phyloP scores from a whole-genome alignment of 1,140 invertebrate genomes.

The Eulimnadia texana region DNA sequence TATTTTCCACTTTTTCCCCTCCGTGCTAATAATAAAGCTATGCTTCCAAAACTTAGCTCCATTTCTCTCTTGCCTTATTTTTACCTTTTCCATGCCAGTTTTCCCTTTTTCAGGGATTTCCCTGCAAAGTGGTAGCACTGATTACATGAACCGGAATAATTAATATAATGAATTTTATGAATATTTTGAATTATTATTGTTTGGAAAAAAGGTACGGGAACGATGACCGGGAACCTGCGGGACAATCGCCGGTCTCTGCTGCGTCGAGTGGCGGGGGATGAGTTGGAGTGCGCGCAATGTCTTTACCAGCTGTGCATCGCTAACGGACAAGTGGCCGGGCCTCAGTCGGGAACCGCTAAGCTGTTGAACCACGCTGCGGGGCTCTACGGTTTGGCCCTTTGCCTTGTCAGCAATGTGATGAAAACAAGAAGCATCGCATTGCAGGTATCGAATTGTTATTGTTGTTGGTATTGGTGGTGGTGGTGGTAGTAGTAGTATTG shows the following conservation, averaged over 20 bases:
- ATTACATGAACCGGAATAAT: no score
- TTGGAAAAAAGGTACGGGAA: background rate
- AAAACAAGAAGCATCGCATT: constrained; percentile 6
- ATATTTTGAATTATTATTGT: no score
- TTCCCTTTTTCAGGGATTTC: no score
- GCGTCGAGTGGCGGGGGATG: constrained; percentile 1
- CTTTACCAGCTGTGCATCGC: constrained; percentile 5
- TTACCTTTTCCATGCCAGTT: no score
- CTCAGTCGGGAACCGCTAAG: background rate
- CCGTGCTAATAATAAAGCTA: no score
- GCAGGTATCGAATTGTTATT: no score
- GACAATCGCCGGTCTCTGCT: constrained; percentile 7
- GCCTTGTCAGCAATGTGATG: constrained; percentile 7
- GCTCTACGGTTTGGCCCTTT: constrained; percentile 7
- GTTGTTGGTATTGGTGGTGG: background rate
- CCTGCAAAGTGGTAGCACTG: no score
- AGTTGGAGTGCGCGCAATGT: background rate
- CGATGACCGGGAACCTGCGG: background rate
- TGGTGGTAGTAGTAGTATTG: no score
- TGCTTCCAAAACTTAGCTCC: no score
- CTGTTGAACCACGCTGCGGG: background rate
- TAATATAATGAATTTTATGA: no score
- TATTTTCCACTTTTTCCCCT: no score
- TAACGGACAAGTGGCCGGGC: constrained; percentile 6
- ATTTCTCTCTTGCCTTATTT: no score